Conservation (phyloP, 2,888 invertebrate genomes). For the Sarcophaga variegata region DNA sequence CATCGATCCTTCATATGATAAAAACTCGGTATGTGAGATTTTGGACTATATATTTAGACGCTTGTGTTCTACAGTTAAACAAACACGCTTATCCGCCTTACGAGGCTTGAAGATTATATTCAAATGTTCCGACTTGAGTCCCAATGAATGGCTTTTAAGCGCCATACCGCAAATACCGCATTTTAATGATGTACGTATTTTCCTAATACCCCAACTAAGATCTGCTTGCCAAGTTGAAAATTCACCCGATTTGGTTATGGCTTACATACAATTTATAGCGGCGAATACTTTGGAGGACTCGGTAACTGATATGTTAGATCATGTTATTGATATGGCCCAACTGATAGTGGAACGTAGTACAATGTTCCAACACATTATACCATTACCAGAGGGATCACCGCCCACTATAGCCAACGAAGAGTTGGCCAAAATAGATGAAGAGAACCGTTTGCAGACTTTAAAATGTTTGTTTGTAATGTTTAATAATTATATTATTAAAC, state of each 20-base stretch:
- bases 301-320: constrained; percentile 86
- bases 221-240: constrained; percentile 96
- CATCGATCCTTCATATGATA: constrained; percentile 82
- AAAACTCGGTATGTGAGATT: constrained; percentile 87
- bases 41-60: constrained; percentile 94
- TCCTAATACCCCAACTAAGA: constrained; percentile 88
- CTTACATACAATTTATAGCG: constrained; percentile 93
- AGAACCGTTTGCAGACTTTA: constrained; percentile 84
- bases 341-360: constrained; percentile 95
- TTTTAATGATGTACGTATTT: constrained; percentile 88
- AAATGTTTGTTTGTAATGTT: constrained; percentile 88
- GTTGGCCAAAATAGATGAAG: constrained; percentile 72
- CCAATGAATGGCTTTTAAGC: constrained; percentile 84
- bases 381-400: constrained; percentile 74
- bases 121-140: constrained; percentile 79
- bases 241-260: constrained; percentile 87
- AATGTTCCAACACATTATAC: constrained; percentile 91
- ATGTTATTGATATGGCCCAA: constrained; percentile 92
- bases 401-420: constrained; percentile 71
- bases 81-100: constrained; percentile 89
- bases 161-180: constrained; percentile 90
- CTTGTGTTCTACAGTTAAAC: constrained; percentile 90
- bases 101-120: constrained; percentile 88
- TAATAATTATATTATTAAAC: constrained; percentile 88
- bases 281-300: constrained; percentile 87